A percentile compares a stretch with the other conserved stretches of the same genome.
These are phyloP conservation scores for Phrynocephalus versicolor DNA, from an alignment of 2,113 vertebrate species.

Conservation along the genomic window DNA sequence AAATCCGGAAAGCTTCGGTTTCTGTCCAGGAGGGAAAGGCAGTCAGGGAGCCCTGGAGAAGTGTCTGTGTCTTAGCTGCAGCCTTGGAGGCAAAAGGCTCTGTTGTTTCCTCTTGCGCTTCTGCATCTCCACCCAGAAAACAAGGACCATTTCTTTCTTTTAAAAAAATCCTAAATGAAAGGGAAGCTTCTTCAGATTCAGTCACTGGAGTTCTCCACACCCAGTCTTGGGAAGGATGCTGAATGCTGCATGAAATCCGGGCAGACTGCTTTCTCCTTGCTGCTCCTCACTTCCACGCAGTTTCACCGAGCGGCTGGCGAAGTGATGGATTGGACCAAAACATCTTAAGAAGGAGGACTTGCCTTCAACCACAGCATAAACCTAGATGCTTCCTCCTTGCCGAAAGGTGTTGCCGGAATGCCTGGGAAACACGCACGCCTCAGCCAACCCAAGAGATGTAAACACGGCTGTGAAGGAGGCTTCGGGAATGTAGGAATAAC, in stretches of 20 bases:
- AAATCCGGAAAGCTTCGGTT: constrained; percentile 42
- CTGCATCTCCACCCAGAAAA: constrained; percentile 19
- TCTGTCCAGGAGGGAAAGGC: constrained; percentile 12
- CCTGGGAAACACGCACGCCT: constrained; percentile 43
- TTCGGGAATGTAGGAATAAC: constrained; percentile 28
- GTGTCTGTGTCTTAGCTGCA: constrained; percentile 17
- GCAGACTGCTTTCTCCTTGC: rapidly evolving
- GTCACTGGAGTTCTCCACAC: neutral
- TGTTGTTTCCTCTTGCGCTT: constrained; percentile 20
- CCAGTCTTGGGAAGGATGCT: neutral
- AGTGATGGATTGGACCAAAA: constrained; percentile 37
- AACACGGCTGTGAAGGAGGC: constrained; percentile 26
- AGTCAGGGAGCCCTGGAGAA: constrained; percentile 11
- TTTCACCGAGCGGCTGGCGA: constrained; percentile 11
- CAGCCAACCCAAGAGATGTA: constrained; percentile 14
- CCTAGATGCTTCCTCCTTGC: constrained; percentile 37
- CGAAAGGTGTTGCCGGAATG: constrained; percentile 33
- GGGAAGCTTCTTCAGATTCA: constrained; percentile 22
- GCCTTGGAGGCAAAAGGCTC: constrained; percentile 36
- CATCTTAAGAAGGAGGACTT: constrained; percentile 17
- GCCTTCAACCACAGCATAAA: neutral
- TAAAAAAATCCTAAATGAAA: constrained; percentile 16
- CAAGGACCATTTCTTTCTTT: constrained; percentile 26
- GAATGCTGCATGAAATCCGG: constrained; percentile 2
- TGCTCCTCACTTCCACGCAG: neutral